These are phyloP conservation scores for Muschampia plurimacula DNA, from an alignment of 2,888 invertebrate genomes.

Conservation along the genomic window DNA sequence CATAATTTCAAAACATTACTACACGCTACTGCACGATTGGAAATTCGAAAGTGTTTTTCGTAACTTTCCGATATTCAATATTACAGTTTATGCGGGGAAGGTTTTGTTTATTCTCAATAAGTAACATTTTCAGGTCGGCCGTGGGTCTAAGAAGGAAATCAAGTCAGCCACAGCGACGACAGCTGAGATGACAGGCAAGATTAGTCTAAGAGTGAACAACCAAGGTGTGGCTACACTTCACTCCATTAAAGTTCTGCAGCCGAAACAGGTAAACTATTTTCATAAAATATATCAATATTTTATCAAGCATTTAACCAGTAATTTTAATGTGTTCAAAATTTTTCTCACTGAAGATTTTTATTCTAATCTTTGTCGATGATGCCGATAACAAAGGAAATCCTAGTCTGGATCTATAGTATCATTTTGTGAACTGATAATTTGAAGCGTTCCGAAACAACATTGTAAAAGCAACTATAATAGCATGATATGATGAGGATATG, in stretches of 20 bases:
- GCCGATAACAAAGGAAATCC: background rate
- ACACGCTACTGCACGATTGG: too few species aligned
- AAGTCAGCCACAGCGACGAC: conserved; percentile 95
- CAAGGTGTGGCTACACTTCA: conserved; percentile 93
- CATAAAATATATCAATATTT: background rate
- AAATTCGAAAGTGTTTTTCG: too few species aligned
- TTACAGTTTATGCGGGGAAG: background rate
- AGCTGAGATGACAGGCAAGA: conserved; percentile 93
- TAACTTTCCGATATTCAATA: too few species aligned
- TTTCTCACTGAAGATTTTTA: background rate
- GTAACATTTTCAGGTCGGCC: conserved; percentile 86
- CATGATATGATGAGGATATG: too few species aligned
- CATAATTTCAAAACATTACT: background rate
- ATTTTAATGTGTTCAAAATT: too few species aligned
- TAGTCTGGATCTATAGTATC: too few species aligned
- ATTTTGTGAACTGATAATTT: too few species aligned
- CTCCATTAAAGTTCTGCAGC: conserved; percentile 93
- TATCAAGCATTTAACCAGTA: too few species aligned
- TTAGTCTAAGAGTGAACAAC: conserved; percentile 91
- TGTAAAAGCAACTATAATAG: too few species aligned
- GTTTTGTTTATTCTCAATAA: background rate
- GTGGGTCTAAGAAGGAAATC: conserved; percentile 92
- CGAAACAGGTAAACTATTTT: conserved; percentile 89
- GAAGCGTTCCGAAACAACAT: too few species aligned
- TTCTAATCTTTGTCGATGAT: background rate